Evolutionary conservation across 2,113 vertebrate genomes (phyloP).

Genomic region (Phylloscopus whistleri): DNA sequence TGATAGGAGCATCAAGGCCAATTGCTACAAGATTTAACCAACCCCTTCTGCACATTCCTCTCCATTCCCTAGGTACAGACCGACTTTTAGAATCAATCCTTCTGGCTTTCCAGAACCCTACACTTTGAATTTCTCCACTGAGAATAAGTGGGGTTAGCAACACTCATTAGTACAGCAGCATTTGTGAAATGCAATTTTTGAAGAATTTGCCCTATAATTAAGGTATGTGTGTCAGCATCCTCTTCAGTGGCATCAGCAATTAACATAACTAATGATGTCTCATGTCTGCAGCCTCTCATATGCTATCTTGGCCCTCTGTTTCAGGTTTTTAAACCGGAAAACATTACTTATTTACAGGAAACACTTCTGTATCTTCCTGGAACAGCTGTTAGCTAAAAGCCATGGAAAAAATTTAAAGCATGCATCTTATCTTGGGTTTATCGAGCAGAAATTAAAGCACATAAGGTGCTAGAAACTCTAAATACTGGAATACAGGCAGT

Average conservation of each 20-base stretch:
- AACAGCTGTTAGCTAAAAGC: neutral
- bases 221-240: slow-evolving; percentile 30
- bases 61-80: neutral
- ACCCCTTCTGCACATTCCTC: neutral
- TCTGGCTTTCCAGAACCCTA: neutral
- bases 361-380: neutral
- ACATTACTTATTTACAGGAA: neutral
- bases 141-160: neutral
- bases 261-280: slow-evolving; percentile 41
- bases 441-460: neutral
- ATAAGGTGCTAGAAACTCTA: neutral
- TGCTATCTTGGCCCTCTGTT: neutral
- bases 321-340: neutral
- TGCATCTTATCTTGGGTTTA: neutral
- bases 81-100: neutral
- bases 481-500: neutral
- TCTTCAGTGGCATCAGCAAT: slow-evolving; percentile 19
- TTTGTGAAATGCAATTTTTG: slow-evolving; percentile 1
- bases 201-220: slow-evolving; percentile 48
- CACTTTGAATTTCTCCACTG: neutral
- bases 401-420: neutral
- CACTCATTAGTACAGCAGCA: neutral
- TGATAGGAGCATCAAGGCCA: neutral
- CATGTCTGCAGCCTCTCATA: neutral
- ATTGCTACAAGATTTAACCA: neutral